Conservation (phyloP, 1,140 invertebrate genomes). For the Micrasema longulum region DNA sequence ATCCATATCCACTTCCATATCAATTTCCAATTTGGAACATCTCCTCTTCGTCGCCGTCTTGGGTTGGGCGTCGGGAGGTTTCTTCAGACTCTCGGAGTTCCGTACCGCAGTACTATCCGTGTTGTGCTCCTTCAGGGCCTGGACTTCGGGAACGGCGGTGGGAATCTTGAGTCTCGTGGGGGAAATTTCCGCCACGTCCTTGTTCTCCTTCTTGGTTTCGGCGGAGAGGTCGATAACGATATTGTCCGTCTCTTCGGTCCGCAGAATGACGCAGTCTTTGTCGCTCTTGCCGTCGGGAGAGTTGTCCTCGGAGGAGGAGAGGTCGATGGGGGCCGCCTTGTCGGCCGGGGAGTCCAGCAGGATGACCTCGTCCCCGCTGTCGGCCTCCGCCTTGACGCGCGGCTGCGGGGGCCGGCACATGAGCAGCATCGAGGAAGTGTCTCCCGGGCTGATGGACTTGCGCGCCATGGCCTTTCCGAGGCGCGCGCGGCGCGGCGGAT, state of each 20-base stretch:
- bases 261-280: slow-evolving; percentile 42
- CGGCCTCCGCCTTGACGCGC: slow-evolving; percentile 56
- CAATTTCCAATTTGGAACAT: slow-evolving; percentile 66
- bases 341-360: slow-evolving; percentile 61
- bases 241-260: slow-evolving; percentile 5
- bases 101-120: slow-evolving; percentile 10
- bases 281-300: slow-evolving; percentile 44
- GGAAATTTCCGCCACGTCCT: background rate
- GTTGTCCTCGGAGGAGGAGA: slow-evolving; percentile 64
- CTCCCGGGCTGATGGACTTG: slow-evolving; percentile 66
- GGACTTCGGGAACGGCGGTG: slow-evolving; percentile 58
- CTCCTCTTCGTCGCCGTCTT: slow-evolving; percentile 61
- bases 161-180: slow-evolving; percentile 15
- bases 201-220: slow-evolving; percentile 67
- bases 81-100: slow-evolving; percentile 30
- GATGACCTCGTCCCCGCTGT: slow-evolving; percentile 63
- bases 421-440: slow-evolving; percentile 61
- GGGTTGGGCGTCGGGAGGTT: slow-evolving; percentile 60
- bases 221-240: slow-evolving; percentile 60
- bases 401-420: slow-evolving; percentile 60
- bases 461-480: slow-evolving; percentile 77
- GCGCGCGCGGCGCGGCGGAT: slow-evolving; percentile 71
- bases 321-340: slow-evolving; percentile 61
- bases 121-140: slow-evolving; percentile 64
- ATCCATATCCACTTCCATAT: slow-evolving; percentile 65